Conservation (phyloP, 2,113 vertebrate genomes). For the Cephalopholis sonnerati region DNA sequence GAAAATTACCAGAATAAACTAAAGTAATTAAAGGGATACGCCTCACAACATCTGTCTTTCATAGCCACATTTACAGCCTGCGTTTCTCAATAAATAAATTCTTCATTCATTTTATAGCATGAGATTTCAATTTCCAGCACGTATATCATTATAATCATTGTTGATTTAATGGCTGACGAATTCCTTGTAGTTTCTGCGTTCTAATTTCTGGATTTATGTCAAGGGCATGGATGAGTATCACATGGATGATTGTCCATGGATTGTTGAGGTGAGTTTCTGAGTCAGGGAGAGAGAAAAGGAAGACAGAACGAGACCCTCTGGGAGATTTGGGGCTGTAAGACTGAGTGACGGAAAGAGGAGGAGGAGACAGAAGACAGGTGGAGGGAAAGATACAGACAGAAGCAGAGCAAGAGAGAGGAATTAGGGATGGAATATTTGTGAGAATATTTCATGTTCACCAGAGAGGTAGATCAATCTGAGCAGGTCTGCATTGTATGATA, state of each 20-base stretch:
- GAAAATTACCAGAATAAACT: too few species aligned
- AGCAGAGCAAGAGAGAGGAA: neutral
- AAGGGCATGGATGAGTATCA: slow-evolving; percentile 23
- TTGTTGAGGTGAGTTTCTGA: slow-evolving; percentile 11
- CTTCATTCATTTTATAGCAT: neutral
- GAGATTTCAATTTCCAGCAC: neutral
- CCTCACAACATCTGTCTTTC: neutral
- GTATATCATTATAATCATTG: neutral
- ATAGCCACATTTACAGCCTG: neutral
- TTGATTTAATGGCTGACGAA: slow-evolving; percentile 23
- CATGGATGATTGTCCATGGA: slow-evolving; percentile 24
- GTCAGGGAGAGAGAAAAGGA: slow-evolving; percentile 18
- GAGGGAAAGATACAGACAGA: slow-evolving; percentile 32
- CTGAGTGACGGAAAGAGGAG: slow-evolving; percentile 49
- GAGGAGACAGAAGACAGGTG: slow-evolving; percentile 55
- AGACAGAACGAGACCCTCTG: slow-evolving; percentile 52
- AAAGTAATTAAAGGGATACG: neutral
- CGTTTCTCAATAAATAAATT: neutral
- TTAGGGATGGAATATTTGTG: slow-evolving; percentile 9
- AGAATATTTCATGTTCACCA: slow-evolving; percentile 11
- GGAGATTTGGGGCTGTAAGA: slow-evolving; percentile 39
- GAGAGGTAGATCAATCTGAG: slow-evolving; percentile 10
- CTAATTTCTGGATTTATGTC: slow-evolving; percentile 35
- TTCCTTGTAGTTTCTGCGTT: slow-evolving; percentile 21
- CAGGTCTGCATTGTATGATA: neutral